Percentiles rank a stretch among this genome's conserved stretches.
Conservation (phyloP, 2,113 vertebrate genomes). For the Trichechus manatus region DNA sequence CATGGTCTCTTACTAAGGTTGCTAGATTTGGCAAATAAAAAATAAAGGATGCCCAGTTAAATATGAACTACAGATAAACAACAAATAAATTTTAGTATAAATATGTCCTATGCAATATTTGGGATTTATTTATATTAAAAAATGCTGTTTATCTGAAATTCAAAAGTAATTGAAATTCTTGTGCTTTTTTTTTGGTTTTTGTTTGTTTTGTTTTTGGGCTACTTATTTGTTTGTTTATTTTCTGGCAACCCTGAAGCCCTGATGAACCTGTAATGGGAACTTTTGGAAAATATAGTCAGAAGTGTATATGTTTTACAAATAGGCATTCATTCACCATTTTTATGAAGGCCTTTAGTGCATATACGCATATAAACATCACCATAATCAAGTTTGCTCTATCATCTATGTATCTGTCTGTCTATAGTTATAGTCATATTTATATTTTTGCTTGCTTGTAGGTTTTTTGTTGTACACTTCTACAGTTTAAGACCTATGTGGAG, state of each 20-base stretch:
- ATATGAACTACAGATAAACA: conserved; percentile 6
- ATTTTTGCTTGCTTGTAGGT: neutral
- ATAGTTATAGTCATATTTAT: too few species aligned
- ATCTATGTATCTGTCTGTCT: too few species aligned
- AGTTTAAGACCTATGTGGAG: too few species aligned
- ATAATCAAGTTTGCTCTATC: too few species aligned
- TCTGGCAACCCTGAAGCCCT: neutral
- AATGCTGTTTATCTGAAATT: neutral
- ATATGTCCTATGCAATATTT: neutral
- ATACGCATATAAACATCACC: too few species aligned
- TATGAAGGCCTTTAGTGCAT: neutral
- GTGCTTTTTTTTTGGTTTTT: neutral
- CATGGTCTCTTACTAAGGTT: neutral
- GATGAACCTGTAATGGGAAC: neutral
- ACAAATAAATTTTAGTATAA: neutral
- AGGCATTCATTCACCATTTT: neutral
- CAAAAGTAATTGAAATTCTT: neutral
- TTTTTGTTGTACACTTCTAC: too few species aligned
- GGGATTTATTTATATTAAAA: neutral
- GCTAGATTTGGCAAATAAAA: neutral
- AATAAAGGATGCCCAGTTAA: neutral
- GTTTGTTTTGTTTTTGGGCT: too few species aligned
- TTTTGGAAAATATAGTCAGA: neutral
- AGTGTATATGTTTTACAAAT: neutral
- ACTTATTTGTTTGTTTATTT: neutral